Percentiles rank a stretch among this genome's conserved stretches.
Conservation (phyloP, 2,113 vertebrate species). For the Dicerorhinus sumatrensis region DNA sequence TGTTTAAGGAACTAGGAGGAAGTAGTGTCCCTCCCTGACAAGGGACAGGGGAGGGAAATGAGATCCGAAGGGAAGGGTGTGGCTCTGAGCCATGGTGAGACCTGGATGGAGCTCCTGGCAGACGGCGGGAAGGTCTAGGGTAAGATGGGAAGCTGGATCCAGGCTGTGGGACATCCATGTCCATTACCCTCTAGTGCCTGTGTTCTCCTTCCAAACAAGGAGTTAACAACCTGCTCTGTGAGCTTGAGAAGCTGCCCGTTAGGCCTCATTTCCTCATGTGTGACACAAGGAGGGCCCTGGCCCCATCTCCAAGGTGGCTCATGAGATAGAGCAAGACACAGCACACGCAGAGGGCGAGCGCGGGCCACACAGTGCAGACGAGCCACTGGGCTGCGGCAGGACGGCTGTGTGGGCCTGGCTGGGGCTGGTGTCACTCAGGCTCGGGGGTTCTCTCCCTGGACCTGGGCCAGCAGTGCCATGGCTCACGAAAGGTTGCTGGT, state of each 20-base stretch:
- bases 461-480: accelerated
- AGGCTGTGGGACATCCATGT: background rate
- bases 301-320: background rate
- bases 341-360: background rate
- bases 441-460: background rate
- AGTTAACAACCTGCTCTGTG: background rate
- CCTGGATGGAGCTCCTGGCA: background rate
- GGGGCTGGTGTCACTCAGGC: accelerated
- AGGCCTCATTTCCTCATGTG: background rate
- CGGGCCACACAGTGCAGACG: background rate
- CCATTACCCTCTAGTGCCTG: background rate
- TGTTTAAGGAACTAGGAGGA: background rate
- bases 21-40: background rate
- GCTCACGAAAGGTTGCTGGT: background rate
- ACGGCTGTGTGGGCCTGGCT: too few relatives aligned
- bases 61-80: accelerated
- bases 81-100: background rate
- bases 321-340: background rate
- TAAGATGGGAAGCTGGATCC: background rate
- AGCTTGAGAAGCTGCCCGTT: background rate
- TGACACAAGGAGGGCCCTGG: background rate
- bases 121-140: background rate
- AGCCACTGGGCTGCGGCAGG: background rate
- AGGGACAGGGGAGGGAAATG: background rate
- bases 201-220: background rate